phyloP scores from a whole-genome alignment of 2,113 vertebrate genomes.

The Gorsachius goisagi region DNA sequence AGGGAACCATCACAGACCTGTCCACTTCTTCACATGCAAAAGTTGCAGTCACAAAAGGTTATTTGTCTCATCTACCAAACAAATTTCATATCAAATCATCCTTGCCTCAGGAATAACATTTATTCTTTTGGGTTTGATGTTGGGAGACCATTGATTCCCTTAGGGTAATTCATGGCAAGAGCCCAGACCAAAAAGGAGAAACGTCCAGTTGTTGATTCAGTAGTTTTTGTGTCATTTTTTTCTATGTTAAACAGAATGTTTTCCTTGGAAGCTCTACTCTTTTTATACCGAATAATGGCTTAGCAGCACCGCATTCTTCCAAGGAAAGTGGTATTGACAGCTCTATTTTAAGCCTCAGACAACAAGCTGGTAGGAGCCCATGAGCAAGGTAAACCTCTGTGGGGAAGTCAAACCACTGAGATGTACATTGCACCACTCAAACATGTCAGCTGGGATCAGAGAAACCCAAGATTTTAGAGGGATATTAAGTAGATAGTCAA shows the following conservation, averaged over 20 bases:
- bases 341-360: slow-evolving; percentile 59
- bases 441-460: not conserved
- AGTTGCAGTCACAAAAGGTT: not conserved
- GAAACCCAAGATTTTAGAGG: not conserved
- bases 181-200: not conserved
- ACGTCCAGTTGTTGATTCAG: not conserved
- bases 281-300: slow-evolving; percentile 35
- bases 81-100: not conserved
- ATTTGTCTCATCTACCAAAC: not conserved
- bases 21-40: not conserved
- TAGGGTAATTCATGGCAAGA: not conserved
- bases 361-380: not conserved
- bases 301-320: slow-evolving; percentile 13
- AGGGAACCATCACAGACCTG: not conserved
- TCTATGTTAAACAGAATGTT: not conserved
- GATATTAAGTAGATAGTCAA: not conserved
- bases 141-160: not conserved
- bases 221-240: not conserved
- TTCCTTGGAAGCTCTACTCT: not conserved
- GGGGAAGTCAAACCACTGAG: not conserved
- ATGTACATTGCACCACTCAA: not conserved
- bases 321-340: slow-evolving; percentile 39
- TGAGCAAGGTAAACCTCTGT: not conserved
- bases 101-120: not conserved
- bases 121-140: not conserved